These are phyloP conservation scores for Steinernema feltiae DNA, from an alignment of 1,140 invertebrate genomes.

Conservation along the genomic window DNA sequence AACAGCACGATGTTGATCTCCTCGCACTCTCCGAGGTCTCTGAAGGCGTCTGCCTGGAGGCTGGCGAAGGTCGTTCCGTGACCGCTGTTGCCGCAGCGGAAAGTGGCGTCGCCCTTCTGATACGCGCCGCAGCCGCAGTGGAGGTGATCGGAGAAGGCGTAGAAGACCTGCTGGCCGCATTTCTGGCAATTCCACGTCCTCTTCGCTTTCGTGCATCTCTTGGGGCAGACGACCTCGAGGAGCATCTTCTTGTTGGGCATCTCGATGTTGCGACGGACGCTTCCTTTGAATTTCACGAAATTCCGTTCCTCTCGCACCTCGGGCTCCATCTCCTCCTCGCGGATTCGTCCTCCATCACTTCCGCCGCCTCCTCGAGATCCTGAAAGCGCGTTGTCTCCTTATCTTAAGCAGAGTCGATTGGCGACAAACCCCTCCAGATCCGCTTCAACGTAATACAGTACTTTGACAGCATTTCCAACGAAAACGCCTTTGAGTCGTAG, in stretches of 20 bases:
- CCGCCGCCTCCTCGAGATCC: neutral
- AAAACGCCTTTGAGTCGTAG: neutral
- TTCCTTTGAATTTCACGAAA: neutral
- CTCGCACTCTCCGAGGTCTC: neutral
- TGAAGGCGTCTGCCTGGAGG: neutral
- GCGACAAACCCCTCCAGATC: neutral
- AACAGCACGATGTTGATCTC: neutral
- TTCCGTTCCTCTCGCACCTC: neutral
- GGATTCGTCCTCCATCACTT: neutral
- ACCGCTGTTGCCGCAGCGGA: neutral
- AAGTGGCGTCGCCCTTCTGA: neutral
- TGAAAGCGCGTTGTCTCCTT: neutral
- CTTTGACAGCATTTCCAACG: neutral
- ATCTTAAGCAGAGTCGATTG: neutral
- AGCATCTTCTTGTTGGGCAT: neutral
- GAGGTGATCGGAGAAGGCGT: neutral
- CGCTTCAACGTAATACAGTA: neutral
- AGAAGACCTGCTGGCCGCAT: neutral
- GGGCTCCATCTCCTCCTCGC: neutral
- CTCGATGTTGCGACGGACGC: neutral
- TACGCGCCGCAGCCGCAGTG: neutral
- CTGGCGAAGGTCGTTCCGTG: neutral
- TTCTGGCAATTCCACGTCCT: neutral
- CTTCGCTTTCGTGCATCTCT: neutral
- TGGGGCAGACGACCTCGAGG: neutral